phyloP scores from a whole-genome alignment of 2,797 vertebrate genomes.

The Chaenodraco wilsoni region DNA sequence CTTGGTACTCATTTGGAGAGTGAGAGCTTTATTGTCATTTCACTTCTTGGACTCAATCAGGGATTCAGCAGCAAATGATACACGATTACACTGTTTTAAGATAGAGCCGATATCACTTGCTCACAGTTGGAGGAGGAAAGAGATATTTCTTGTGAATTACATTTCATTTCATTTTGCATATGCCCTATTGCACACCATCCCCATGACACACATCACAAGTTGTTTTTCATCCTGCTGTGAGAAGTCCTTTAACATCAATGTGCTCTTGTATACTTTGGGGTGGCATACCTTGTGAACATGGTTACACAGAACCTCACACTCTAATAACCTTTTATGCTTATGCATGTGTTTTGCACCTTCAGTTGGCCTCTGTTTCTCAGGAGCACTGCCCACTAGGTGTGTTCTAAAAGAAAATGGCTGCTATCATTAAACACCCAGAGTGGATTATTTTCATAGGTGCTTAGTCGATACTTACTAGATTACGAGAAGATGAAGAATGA shows the following conservation, averaged over 20 bases:
- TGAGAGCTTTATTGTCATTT: conserved; percentile 64
- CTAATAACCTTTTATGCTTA: conserved; percentile 1
- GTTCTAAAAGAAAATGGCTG: conserved; percentile 56
- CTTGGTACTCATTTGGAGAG: conserved; percentile 64
- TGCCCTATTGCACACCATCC: conserved; percentile 53
- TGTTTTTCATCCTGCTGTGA: conserved; percentile 13
- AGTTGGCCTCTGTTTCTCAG: conserved; percentile 27
- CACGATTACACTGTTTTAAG: conserved; percentile 57
- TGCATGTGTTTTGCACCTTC: conserved; percentile 37
- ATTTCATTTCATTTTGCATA: conserved; percentile 59
- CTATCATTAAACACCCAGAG: conserved; percentile 62
- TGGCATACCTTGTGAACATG: conserved; percentile 11
- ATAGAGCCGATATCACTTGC: conserved; percentile 58
- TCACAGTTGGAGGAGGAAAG: conserved; percentile 61
- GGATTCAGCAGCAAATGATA: conserved; percentile 71
- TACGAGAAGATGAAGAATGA: conserved; percentile 50
- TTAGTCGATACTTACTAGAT: conserved; percentile 67
- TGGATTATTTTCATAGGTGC: conserved; percentile 64
- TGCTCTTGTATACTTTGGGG: conserved; percentile 34
- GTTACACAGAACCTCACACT: conserved; percentile 31
- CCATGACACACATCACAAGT: conserved; percentile 43
- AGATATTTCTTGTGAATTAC: conserved; percentile 80
- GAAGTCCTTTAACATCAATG: conserved; percentile 34
- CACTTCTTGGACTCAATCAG: conserved; percentile 53
- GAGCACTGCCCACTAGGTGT: conserved; percentile 52